Evolutionary conservation across 1,140 invertebrate genomes (phyloP).

Genomic region (Carposina sasakii): DNA sequence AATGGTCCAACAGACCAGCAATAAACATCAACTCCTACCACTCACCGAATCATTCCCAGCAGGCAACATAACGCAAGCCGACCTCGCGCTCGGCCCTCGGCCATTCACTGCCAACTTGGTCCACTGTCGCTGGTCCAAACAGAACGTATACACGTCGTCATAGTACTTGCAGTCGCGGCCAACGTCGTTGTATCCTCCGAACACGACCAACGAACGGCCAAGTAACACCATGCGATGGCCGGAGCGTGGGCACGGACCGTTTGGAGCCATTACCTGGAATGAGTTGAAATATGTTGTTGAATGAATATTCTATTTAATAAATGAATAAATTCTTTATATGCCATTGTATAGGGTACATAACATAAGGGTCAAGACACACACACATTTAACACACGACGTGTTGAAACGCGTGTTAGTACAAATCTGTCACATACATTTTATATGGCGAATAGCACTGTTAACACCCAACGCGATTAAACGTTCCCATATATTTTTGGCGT

Average conservation of each 20-base stretch:
- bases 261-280: constrained; percentile 72
- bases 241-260: constrained; percentile 88
- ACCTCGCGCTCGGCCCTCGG: constrained; percentile 77
- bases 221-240: constrained; percentile 90
- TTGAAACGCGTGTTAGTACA: too few species aligned
- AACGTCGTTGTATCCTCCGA: constrained; percentile 95
- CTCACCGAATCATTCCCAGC: constrained; percentile 54
- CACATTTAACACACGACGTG: too few species aligned
- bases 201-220: constrained; percentile 87
- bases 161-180: constrained; percentile 90
- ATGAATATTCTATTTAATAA: too few species aligned
- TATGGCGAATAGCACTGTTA: too few species aligned
- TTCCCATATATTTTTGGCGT: too few species aligned
- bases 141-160: constrained; percentile 90
- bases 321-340: too few species aligned
- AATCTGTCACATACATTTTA: too few species aligned
- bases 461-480: too few species aligned
- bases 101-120: constrained; percentile 80
- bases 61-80: constrained; percentile 60
- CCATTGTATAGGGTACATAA: too few species aligned
- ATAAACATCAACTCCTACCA: constrained; percentile 14
- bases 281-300: too few species aligned
- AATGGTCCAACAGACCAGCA: too few species aligned
- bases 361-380: too few species aligned
- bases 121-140: constrained; percentile 88